These are phyloP conservation scores for Oceanodroma leucorhoa DNA, from an alignment of 2,797 vertebrate genomes.

Conservation along the genomic window DNA sequence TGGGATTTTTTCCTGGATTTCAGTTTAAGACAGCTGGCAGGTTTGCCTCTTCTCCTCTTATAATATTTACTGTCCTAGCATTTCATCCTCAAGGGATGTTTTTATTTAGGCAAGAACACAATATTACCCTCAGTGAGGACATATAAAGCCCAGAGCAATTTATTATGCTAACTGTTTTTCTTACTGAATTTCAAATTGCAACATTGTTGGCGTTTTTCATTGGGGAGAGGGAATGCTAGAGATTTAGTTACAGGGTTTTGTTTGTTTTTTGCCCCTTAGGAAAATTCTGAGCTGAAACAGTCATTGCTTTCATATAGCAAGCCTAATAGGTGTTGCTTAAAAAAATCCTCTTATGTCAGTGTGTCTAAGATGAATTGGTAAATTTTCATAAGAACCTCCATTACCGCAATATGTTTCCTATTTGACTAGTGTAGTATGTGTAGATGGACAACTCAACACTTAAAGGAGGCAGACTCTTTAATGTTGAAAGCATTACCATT, in stretches of 20 bases:
- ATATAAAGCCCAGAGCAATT: neutral
- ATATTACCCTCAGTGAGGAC: neutral
- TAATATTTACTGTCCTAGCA: neutral
- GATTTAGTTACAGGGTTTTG: constrained; percentile 10
- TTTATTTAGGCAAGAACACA: neutral
- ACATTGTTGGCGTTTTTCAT: neutral
- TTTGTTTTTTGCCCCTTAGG: constrained; percentile 5
- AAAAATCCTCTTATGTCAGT: neutral
- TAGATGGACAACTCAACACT: neutral
- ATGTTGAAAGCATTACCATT: constrained; percentile 31
- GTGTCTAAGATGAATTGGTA: neutral
- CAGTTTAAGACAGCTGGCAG: neutral
- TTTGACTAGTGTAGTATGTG: neutral
- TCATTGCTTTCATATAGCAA: neutral
- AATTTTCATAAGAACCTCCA: neutral
- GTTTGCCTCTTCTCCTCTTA: neutral
- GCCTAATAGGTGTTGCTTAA: neutral
- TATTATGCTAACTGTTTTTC: constrained; percentile 10
- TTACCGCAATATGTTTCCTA: neutral
- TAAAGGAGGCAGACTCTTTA: neutral
- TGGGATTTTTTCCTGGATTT: neutral
- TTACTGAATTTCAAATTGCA: constrained; percentile 5
- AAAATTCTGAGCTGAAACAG: neutral
- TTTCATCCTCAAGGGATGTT: neutral
- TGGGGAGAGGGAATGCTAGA: neutral